A percentile compares a stretch with the other conserved stretches of the same genome.
Conservation (phyloP, 1,140 invertebrate genomes). For the Anoplophora glabripennis region DNA sequence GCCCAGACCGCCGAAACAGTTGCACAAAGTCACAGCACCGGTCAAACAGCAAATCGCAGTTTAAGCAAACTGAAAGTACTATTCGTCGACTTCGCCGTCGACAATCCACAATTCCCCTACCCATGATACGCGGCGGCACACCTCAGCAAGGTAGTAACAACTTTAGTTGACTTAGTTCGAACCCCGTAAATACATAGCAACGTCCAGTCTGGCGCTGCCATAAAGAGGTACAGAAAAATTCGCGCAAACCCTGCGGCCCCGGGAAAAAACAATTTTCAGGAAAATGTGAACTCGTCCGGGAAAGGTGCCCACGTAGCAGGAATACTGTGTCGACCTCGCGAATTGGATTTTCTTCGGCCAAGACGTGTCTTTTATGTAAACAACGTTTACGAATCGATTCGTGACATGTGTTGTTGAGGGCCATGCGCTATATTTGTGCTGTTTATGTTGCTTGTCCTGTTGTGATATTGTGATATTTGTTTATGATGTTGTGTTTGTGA, state of each 20-base stretch:
- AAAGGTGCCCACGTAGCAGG: too few species aligned
- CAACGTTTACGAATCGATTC: slow-evolving; percentile 5
- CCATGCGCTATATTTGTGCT: slow-evolving; percentile 13
- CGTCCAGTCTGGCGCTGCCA: not conserved
- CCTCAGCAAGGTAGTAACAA: slow-evolving; percentile 17
- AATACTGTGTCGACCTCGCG: too few species aligned
- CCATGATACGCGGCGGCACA: slow-evolving; percentile 14
- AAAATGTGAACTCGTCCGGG: not conserved
- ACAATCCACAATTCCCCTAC: slow-evolving; percentile 4
- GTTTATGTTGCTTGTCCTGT: slow-evolving; percentile 5
- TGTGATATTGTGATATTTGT: slow-evolving; percentile 14
- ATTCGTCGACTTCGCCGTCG: too few species aligned
- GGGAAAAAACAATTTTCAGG: not conserved
- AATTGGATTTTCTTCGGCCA: slow-evolving; percentile 2
- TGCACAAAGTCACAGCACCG: too few species aligned
- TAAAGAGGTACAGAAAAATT: not conserved
- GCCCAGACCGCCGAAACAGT: too few species aligned
- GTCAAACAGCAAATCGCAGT: too few species aligned
- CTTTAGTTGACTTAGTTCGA: slow-evolving; percentile 11
- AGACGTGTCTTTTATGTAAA: slow-evolving; percentile 10
- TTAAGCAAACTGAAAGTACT: too few species aligned
- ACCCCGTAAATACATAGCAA: slow-evolving; percentile 11
- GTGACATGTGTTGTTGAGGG: slow-evolving; percentile 12
- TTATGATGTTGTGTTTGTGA: slow-evolving; percentile 26
- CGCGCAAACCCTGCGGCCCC: not conserved